These are phyloP conservation scores for Shinisaurus crocodilurus DNA, from an alignment of 2,113 vertebrate genomes.

Conservation along the genomic window DNA sequence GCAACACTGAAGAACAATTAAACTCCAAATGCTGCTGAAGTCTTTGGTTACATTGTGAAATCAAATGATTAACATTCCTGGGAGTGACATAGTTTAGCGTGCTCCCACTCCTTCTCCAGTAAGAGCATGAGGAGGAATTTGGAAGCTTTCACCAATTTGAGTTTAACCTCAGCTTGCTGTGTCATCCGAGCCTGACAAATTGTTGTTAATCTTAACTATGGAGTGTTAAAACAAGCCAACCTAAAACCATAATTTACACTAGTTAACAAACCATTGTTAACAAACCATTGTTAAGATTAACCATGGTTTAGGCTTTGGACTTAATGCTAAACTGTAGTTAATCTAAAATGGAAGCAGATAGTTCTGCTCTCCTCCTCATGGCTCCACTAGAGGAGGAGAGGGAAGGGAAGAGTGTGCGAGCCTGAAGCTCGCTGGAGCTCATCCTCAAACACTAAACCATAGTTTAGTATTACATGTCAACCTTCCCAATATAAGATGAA, in stretches of 20 bases:
- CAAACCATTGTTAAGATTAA: not conserved
- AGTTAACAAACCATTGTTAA: too few relatives aligned
- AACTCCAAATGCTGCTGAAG: not conserved
- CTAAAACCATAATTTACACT: not conserved
- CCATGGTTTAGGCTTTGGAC: not conserved
- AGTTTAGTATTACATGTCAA: not conserved
- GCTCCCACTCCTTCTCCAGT: not conserved
- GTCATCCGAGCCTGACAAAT: not conserved
- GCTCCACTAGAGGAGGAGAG: too few relatives aligned
- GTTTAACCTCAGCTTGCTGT: not conserved
- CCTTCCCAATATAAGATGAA: not conserved
- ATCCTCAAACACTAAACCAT: not conserved
- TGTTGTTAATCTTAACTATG: not conserved
- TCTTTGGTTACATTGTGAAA: not conserved
- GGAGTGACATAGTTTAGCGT: not conserved
- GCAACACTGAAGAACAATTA: not conserved
- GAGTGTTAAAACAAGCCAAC: not conserved
- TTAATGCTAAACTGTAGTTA: not conserved
- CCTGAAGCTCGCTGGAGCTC: not conserved
- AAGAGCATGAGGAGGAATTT: not conserved
- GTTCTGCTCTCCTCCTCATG: too few relatives aligned
- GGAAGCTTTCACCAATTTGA: not conserved
- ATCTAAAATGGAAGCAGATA: not conserved
- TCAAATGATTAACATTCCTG: not conserved
- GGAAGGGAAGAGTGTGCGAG: not conserved